phyloP scores from a whole-genome alignment of 2,113 vertebrate species.

The Sander vitreus region DNA sequence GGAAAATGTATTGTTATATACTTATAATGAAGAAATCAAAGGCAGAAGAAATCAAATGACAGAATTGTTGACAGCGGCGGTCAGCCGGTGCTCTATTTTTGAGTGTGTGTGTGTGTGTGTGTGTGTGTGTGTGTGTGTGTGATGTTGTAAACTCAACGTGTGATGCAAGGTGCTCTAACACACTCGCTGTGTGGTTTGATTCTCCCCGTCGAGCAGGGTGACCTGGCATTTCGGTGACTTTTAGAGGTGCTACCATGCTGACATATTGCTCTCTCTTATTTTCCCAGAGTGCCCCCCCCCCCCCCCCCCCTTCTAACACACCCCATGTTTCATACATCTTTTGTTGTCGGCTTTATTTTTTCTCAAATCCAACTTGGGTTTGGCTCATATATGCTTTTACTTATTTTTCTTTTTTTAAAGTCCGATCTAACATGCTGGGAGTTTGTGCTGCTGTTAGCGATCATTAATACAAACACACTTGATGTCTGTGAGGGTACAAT shows the following conservation, averaged over 20 bases:
- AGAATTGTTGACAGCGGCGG: constrained; percentile 46
- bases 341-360: constrained; percentile 51
- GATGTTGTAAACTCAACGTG: constrained; percentile 56
- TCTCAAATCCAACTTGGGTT: background rate
- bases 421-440: background rate
- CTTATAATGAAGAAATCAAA: constrained; percentile 65
- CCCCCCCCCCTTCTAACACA: constrained; percentile 17
- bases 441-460: background rate
- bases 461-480: background rate
- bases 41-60: constrained; percentile 23
- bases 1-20: constrained; percentile 14
- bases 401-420: background rate
- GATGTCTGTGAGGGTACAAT: background rate
- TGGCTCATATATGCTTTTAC: background rate
- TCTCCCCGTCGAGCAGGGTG: constrained; percentile 74
- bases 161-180: constrained; percentile 67
- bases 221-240: constrained; percentile 88
- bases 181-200: constrained; percentile 69
- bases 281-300: constrained; percentile 56
- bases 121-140: constrained; percentile 43
- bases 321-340: constrained; percentile 30
- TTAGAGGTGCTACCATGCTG: constrained; percentile 81
- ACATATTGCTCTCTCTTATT: constrained; percentile 74
- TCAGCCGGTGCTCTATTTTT: constrained; percentile 22
- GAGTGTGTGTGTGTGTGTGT: constrained; percentile 46